A percentile compares a stretch with the other conserved stretches of the same genome.
phyloP scores from a whole-genome alignment of 2,113 vertebrate species.

The Mormyrus lacerda region DNA sequence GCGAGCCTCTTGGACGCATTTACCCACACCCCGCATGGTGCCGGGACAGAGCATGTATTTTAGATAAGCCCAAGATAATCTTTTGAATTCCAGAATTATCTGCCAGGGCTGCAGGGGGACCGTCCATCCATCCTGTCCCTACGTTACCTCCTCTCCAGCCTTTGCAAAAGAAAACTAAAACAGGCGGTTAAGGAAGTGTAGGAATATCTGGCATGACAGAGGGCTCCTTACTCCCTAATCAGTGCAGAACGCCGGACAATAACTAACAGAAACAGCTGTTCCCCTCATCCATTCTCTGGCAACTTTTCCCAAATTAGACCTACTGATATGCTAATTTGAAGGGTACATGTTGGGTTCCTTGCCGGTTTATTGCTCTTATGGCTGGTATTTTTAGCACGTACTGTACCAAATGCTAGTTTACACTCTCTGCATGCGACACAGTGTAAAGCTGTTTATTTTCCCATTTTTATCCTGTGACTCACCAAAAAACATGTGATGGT shows the following conservation, averaged over 20 bases:
- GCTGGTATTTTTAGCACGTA: conserved; percentile 55
- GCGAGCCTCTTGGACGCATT: conserved; percentile 43
- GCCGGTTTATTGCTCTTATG: conserved; percentile 46
- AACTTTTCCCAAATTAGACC: conserved; percentile 62
- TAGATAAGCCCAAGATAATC: conserved; percentile 45
- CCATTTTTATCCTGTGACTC: conserved; percentile 11
- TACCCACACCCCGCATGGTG: conserved; percentile 44
- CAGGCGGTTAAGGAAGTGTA: background rate
- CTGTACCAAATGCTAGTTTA: conserved; percentile 34
- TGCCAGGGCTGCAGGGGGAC: conserved; percentile 36
- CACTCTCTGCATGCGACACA: conserved; percentile 30
- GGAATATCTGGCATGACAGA: background rate
- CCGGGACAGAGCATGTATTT: conserved; percentile 48
- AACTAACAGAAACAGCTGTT: conserved; percentile 62
- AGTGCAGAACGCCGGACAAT: conserved; percentile 44
- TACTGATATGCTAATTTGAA: conserved; percentile 59
- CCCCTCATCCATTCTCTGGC: conserved; percentile 49
- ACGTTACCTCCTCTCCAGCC: background rate
- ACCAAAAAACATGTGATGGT: background rate
- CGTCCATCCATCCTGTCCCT: conserved; percentile 29
- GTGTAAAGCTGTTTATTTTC: conserved; percentile 13
- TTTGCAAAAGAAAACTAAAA: background rate
- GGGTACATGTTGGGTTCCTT: conserved; percentile 50
- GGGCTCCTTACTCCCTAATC: conserved; percentile 29
- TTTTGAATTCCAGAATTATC: conserved; percentile 58